Conservation (phyloP, 2,113 vertebrate genomes). For the Sceloporus undulatus region DNA sequence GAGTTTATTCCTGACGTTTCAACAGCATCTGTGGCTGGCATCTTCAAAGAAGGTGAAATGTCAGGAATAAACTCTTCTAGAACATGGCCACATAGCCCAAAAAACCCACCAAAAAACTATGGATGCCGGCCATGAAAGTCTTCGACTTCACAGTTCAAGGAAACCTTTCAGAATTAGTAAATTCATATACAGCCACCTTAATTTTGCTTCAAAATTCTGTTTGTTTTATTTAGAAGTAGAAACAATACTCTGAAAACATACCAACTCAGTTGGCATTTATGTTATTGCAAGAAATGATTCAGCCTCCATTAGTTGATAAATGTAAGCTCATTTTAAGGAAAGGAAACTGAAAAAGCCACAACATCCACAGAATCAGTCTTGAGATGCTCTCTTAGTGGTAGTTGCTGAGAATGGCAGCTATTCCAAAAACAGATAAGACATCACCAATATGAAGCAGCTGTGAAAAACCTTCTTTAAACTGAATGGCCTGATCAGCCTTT, state of each 20-base stretch:
- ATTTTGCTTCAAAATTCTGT: not conserved
- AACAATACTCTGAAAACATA: not conserved
- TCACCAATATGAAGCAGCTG: not conserved
- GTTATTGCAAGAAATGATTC: conserved; percentile 3
- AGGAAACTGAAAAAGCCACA: not conserved
- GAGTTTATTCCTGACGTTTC: too few species aligned
- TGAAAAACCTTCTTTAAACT: conserved; percentile 11
- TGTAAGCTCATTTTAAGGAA: not conserved
- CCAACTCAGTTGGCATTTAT: not conserved
- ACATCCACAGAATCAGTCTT: conserved; percentile 3
- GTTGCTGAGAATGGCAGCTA: conserved; percentile 17
- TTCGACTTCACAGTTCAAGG: not conserved
- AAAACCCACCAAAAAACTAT: too few species aligned
- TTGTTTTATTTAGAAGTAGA: not conserved
- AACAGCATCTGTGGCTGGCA: too few species aligned
- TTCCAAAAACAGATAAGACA: not conserved
- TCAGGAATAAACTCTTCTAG: too few species aligned
- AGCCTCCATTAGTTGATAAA: not conserved
- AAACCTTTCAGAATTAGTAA: not conserved
- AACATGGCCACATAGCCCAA: too few species aligned
- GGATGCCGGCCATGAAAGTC: too few species aligned
- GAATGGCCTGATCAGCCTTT: not conserved
- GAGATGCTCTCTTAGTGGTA: not conserved
- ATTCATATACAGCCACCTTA: rapidly evolving
- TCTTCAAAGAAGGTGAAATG: too few species aligned